Base-by-base conservation (phyloP, 2,113 vertebrate genomes). In the Pogonocichla stellata region DNA sequence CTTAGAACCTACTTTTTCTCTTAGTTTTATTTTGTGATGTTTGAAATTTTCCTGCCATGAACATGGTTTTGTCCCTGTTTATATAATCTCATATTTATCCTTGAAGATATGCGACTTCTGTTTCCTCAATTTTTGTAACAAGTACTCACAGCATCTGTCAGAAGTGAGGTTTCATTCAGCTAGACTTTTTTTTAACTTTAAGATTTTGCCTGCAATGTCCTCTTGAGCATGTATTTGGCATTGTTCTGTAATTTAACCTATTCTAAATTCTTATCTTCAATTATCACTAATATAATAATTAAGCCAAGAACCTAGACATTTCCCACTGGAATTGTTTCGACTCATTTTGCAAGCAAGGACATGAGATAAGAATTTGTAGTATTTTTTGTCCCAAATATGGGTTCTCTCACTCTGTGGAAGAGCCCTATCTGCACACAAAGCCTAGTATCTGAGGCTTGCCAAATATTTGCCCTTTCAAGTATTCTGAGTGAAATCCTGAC, bases 241-340 rank as follows among this genome's bases (percentile, higher is more conserved):
- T 8, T 73, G 67, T 57, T 94, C 19, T 54, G 26, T 72, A 60
- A 54, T 77, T 93, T 70, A 90, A 78, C 73, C 45, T 72, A 65
- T 86, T 96, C 69, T 93, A 87, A 73, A 79, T 78, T 75, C 84
- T 88, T 81, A 67, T 73, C 42, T 91, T 95, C 61, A 34, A 51
- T 95, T 58, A 53, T 92, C 57, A 81, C 22, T 67, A 48, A 8
- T n/a, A 18, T 45, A 67, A 70, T 67, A 86, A 74, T 62, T 2
- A 1, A 84, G 38, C 13, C 40, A 88, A 78, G 56, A 84, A 92
- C 5, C 12, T 34, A 54, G 1, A 4, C 22, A 34, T 81, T 92
- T 92, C 54, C 54, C 36, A 51, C 1, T 53, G 43, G 13, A 88
- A 65, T 33, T 79, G 19, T 80, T 57, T 57, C 25, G 33, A 54